Base-by-base conservation (phyloP, 1,140 invertebrate species). In the Hermatobates lingyangjiaoensis region DNA sequence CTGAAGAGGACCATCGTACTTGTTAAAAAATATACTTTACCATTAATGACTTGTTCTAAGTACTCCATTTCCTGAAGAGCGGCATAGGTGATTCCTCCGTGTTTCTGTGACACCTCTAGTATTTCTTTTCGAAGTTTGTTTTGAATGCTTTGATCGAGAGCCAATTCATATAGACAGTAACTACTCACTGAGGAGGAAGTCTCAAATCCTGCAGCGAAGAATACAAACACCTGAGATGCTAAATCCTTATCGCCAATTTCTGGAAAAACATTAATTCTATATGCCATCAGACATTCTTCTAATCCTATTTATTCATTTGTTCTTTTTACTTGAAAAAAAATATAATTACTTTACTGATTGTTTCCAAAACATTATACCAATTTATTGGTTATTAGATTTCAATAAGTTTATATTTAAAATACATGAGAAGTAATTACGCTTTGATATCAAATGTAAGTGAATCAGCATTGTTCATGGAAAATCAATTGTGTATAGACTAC, bases 131-230 rank as follows among this genome's bases (percentile, higher is more conserved):
- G 59, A 1, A 76, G 46, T 53, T 63, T 68, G 1, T 75, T 63
- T 57, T 83, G 80, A 2, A 77, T 60, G 0, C 75, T 68, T 18
- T 70, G 72, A 60, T 80, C 64, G 2, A 68, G 51, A 0, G 77
- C 75, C 50, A 84, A 58, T 53, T 74, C 71, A 56, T 75, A 74
- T 0, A 75, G 54, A 1, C 67, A 60, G 53, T 72, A 75, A 0
- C 67, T 60, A 53, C 80, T 66, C 0, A 71, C 68, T 1, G 68
- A 68, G 5, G 77, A 69, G 23, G 76, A 71, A 0, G 77, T 77
- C 28, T 83, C 80, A 56, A 74, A 81, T 27, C 75, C 76, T 24
- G 73, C 76, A n/a, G 74, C 47, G 61, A 71, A 64, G 54, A 71
- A 70, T 1, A 69, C 48, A 51, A 71, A 61, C 46, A 62, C 55